These are phyloP conservation scores for Stramonita haemastoma DNA, from an alignment of 2,888 invertebrate species.

Conservation along the genomic window DNA sequence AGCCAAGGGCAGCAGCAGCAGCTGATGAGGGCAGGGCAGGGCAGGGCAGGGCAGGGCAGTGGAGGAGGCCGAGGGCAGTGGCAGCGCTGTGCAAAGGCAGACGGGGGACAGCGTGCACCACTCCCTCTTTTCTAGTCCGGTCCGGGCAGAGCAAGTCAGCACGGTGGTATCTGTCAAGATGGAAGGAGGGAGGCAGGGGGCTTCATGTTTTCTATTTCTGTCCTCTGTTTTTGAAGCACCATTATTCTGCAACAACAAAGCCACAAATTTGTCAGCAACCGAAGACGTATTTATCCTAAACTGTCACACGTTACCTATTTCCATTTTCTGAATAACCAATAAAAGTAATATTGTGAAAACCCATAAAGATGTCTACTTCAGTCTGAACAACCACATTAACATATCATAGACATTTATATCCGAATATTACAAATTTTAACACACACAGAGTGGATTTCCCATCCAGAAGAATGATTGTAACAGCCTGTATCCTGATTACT, in stretches of 20 bases:
- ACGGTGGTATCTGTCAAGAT: conserved; percentile 52
- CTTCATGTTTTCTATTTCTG: conserved; percentile 63
- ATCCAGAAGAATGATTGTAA: no score
- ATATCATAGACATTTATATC: no score
- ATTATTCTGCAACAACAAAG: conserved; percentile 56
- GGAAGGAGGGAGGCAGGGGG: conserved; percentile 57
- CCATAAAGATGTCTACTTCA: no score
- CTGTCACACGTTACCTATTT: no score
- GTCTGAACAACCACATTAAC: no score
- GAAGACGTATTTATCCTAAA: no score
- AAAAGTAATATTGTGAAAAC: no score
- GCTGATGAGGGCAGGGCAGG: not conserved
- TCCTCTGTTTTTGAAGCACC: conserved; percentile 65
- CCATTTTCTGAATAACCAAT: no score
- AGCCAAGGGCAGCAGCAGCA: not conserved
- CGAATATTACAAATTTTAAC: no score
- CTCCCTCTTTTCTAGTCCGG: not conserved
- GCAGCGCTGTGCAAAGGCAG: conserved; percentile 13
- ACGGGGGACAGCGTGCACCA: not conserved
- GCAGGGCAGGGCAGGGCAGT: no score
- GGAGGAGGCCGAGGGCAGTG: not conserved
- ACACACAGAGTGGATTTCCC: no score
- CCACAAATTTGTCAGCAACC: not conserved
- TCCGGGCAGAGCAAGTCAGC: not conserved
- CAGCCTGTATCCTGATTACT: no score